Evolutionary conservation across 2,113 vertebrate genomes (phyloP).

Genomic region (Martes martes): DNA sequence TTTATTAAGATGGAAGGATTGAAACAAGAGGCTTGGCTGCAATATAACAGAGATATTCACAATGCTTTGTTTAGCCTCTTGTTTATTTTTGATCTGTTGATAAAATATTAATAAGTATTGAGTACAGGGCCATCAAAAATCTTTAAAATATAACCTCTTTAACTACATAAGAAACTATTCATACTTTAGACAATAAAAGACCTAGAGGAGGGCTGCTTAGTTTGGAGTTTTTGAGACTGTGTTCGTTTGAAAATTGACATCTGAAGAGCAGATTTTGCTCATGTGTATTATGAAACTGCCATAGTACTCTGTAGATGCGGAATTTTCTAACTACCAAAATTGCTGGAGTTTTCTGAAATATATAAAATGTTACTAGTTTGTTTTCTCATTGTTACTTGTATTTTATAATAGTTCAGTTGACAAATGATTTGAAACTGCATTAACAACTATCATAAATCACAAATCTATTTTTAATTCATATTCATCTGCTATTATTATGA

Average conservation of each 20-base stretch:
- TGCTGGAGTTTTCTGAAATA: neutral
- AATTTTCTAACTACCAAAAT: neutral
- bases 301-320: neutral
- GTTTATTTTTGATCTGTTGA: constrained; percentile 21
- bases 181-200: neutral
- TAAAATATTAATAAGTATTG: constrained; percentile 46
- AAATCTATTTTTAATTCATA: neutral
- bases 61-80: neutral
- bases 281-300: neutral
- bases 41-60: neutral
- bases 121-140: constrained; percentile 1
- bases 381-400: neutral
- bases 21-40: neutral
- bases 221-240: constrained; percentile 4
- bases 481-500: neutral
- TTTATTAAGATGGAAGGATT: neutral
- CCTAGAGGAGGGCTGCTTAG: neutral
- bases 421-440: neutral
- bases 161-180: constrained; percentile 12
- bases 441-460: neutral
- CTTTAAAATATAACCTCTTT: constrained; percentile 32
- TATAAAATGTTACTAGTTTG: neutral
- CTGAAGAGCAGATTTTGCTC: neutral
- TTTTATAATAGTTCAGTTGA: constrained; percentile 10
- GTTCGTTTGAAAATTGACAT: neutral